phyloP scores from a whole-genome alignment of 2,113 vertebrate species.

The Sinosuthora webbiana region DNA sequence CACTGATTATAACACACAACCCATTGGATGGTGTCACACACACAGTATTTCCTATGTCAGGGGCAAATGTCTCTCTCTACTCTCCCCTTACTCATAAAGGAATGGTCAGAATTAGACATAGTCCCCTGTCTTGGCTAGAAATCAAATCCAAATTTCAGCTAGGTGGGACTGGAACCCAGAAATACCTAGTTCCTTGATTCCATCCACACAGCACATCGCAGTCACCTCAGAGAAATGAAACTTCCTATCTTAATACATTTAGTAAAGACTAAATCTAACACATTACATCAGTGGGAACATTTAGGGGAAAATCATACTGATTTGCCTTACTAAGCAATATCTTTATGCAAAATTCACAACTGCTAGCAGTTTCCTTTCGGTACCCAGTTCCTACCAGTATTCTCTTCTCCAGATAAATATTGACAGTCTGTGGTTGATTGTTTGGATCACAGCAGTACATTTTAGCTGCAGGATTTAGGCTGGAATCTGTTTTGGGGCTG shows the following conservation, averaged over 20 bases:
- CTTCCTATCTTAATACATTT: background rate
- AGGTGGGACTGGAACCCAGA: background rate
- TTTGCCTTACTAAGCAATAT: background rate
- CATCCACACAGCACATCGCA: background rate
- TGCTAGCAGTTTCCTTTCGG: background rate
- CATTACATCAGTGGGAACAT: background rate
- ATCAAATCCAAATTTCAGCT: background rate
- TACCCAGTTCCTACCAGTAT: background rate
- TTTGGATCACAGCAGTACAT: background rate
- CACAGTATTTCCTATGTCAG: background rate
- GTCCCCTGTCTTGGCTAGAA: background rate
- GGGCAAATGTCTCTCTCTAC: background rate
- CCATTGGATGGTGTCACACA: background rate
- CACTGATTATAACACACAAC: background rate
- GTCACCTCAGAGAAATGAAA: background rate
- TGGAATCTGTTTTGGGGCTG: background rate
- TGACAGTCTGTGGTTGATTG: background rate
- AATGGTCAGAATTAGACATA: background rate
- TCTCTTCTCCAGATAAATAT: background rate
- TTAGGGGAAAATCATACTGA: background rate
- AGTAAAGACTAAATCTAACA: background rate
- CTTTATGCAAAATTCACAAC: background rate
- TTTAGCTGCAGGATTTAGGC: background rate
- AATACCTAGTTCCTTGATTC: background rate
- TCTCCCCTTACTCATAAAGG: background rate